A percentile compares a stretch with the other conserved stretches of the same genome.
Evolutionary conservation across 92 coral and sea anemone genomes (phyloP).

Genomic region (Diadumene lineata): DNA sequence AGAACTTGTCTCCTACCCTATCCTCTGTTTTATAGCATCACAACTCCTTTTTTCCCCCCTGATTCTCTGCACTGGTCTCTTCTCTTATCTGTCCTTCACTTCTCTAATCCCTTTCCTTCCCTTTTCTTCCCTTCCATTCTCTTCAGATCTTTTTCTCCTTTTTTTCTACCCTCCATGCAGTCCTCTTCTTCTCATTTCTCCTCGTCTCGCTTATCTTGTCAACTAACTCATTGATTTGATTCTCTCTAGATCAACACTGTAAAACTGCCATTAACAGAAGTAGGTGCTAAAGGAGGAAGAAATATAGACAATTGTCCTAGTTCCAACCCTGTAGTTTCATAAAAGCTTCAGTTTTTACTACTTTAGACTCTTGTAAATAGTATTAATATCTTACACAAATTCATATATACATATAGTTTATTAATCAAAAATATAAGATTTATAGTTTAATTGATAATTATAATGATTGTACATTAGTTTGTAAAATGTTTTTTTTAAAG

Average conservation of each 20-base stretch:
- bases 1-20: no score
- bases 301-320: conserved; percentile 73
- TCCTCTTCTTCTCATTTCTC: background rate
- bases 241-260: conserved; percentile 52
- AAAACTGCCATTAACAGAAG: conserved; percentile 43
- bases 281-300: conserved; percentile 69
- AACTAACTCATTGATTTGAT: background rate
- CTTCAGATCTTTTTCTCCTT: background rate
- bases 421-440: background rate
- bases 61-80: no score
- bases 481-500: background rate
- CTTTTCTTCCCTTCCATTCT: background rate
- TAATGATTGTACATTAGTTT: background rate
- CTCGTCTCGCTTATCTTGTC: background rate
- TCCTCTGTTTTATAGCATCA: no score
- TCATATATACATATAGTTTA: conserved; percentile 3
- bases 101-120: background rate
- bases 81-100: no score
- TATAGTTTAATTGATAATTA: no score
- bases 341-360: background rate
- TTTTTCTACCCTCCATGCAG: background rate
- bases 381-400: background rate
- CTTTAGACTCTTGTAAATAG: background rate
- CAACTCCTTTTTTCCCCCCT: no score
- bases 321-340: background rate